Conservation (phyloP, 1,140 invertebrate genomes). For the Euglossa dilemma region DNA sequence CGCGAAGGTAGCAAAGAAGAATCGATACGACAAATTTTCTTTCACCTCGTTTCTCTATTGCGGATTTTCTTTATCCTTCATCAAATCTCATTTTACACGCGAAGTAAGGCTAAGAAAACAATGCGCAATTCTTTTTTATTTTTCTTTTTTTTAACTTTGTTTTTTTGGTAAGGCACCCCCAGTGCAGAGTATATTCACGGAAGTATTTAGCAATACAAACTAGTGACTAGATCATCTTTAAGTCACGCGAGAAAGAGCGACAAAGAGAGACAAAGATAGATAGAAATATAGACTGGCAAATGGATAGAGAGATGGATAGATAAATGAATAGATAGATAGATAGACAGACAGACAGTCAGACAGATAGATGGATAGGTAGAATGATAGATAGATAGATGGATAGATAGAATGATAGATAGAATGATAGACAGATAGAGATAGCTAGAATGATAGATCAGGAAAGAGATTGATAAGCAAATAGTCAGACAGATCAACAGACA, state of each 20-base stretch:
- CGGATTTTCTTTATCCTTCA: background rate
- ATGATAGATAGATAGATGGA: too few relatives aligned
- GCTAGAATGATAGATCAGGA: too few relatives aligned
- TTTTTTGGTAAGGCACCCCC: slow-evolving; percentile 74
- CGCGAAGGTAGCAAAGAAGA: slow-evolving; percentile 46
- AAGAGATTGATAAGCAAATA: too few relatives aligned
- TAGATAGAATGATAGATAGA: too few relatives aligned
- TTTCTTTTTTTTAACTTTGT: slow-evolving; percentile 58
- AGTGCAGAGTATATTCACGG: slow-evolving; percentile 74
- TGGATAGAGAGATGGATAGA: slow-evolving; percentile 14
- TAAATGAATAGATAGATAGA: background rate
- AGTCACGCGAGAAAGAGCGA: slow-evolving; percentile 68
- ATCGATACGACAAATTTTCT: slow-evolving; percentile 34
- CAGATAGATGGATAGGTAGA: too few relatives aligned
- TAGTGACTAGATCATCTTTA: slow-evolving; percentile 75
- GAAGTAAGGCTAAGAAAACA: slow-evolving; percentile 59
- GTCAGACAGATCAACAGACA: too few relatives aligned
- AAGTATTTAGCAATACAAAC: slow-evolving; percentile 73
- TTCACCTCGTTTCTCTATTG: background rate
- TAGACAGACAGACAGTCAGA: too few relatives aligned
- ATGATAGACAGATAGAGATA: too few relatives aligned
- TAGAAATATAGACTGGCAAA: slow-evolving; percentile 28
- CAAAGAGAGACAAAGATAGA: slow-evolving; percentile 55
- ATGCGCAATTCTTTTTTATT: slow-evolving; percentile 54
- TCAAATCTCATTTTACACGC: slow-evolving; percentile 35